Evolutionary conservation across 2,888 invertebrate species (phyloP), one percentile per base, ranked within the genome.

Genomic region (Agrotis segetum): DNA sequence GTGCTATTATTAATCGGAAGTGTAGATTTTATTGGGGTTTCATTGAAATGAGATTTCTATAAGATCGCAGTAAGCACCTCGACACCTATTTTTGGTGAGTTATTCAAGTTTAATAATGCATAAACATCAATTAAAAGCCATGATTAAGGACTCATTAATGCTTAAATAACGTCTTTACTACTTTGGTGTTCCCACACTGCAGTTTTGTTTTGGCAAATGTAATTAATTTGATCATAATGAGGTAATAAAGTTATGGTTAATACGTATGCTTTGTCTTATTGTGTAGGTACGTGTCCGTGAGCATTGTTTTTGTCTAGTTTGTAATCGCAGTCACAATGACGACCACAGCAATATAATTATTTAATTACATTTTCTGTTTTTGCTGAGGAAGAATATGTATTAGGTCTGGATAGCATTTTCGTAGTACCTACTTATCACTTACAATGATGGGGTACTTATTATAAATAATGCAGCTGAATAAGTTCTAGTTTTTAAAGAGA

Each of bases 1-100:
- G 76, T 68, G 83, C 82, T 91, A 90, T 90, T 91, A 90, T 91
- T 91, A 91, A 88, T 91, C 87, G 88, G 89, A 90, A 87, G 88
- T 88, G 87, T 85, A 87, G 66, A 88, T 87, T 89, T 88, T 90
- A 91, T 89, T 91, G 85, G 89, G 91, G 89, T 85, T 82, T 85
- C 78, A 86, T 88, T 82, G 82, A 84, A 85, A 79, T 83, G 50
- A 77, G 74, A 81, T 83, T 84, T 80, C 77, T 84, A 56, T 77
- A 69, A 71, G 80, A 82, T 77, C 68, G 74, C 67, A 74, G 59
- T 85, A 73, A 80, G 72, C 64, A 73, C 67, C 34, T n/a, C 29
- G 62, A 61, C 64, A 55, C 52, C 82, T 76, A 77, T 86, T 79
- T 85, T 86, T 67, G 86, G 86, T 68, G 5, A 65, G 85, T 76